These are phyloP conservation scores for Drosophila tripunctata DNA, from an alignment of 2,888 invertebrate genomes.

Conservation along the genomic window DNA sequence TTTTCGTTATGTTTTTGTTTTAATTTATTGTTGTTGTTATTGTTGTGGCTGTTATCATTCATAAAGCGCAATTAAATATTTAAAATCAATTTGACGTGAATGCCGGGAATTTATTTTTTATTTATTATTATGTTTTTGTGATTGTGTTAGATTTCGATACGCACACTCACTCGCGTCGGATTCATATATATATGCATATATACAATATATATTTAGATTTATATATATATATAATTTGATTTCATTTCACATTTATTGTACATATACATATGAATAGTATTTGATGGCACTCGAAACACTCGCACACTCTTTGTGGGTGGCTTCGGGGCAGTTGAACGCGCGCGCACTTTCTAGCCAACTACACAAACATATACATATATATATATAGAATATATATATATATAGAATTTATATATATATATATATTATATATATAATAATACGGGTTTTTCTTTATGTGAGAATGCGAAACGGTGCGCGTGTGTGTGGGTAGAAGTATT, in stretches of 20 bases:
- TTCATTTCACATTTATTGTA: constrained; percentile 63
- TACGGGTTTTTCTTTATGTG: constrained; percentile 58
- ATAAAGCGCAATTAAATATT: constrained; percentile 47
- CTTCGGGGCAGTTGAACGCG: constrained; percentile 64
- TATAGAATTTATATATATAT: constrained; percentile 52
- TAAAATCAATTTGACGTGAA: constrained; percentile 47
- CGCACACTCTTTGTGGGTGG: constrained; percentile 13
- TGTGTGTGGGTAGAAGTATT: constrained; percentile 47
- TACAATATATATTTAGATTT: constrained; percentile 41
- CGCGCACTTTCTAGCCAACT: constrained; percentile 65
- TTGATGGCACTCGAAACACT: constrained; percentile 65
- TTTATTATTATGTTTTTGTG: constrained; percentile 24
- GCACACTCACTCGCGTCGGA: constrained; percentile 22
- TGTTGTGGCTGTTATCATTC: constrained; percentile 22
- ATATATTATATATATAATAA: constrained; percentile 76
- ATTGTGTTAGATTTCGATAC: constrained; percentile 40
- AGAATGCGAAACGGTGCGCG: constrained; percentile 49
- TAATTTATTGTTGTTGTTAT: constrained; percentile 1
- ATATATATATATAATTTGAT: constrained; percentile 59
- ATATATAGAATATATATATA: constrained; percentile 35
- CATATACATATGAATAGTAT: constrained; percentile 64
- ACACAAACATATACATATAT: constrained; percentile 40
- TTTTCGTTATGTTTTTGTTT: constrained; percentile 7
- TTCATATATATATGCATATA: constrained; percentile 29
- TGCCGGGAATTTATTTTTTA: constrained; percentile 19